Evolutionary conservation across 2,888 invertebrate genomes (phyloP), one percentile per base, ranked within the genome.

Genomic region (Tupiocoris notatus): DNA sequence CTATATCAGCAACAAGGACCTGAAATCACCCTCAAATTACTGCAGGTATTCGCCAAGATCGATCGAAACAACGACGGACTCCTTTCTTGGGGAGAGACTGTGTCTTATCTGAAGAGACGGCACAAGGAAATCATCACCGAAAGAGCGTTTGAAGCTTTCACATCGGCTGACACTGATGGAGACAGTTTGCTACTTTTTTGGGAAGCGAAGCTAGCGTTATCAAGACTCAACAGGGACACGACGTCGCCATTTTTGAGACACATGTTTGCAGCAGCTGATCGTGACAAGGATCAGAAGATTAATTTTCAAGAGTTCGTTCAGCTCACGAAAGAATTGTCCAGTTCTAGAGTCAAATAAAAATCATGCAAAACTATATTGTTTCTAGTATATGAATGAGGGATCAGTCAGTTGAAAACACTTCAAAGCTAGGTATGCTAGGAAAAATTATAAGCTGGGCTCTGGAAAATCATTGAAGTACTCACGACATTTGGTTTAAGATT

Each of bases 151-250:
- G 63, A 67, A 0, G 61, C 62, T 1, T 79, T 79, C 65, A 58
- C 54, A 22, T 39, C 21, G 16, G 59, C 62, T 21, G 79, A 79
- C 61, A 70, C 75, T 20, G 66, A 79, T 58, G 23, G 39, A 0
- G 77, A 79, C 58, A 77, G 78, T 2, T 58, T n/a, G 9, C 56
- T 79, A n/a, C 21, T 63, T 9, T 76, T 73, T n/a, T 75, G 70
- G 64, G 79, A 79, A 39, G n/a, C 63, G 22, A 65, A 71, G 20
- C 22, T 58, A 57, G 79, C 79, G 9, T 71, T 79, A 12, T 56
- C 20, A 3, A 65, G 39, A 12, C 54, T 79, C 1, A 78, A 78
- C 7, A 66, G 63, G n/a, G 70, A 73, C 59, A 59, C 67, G 12
- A 25, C 70, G 24, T 58, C 75, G 20, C 18, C 20, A 9, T 65